Conservation (phyloP, 2,888 invertebrate genomes). For the Diarsia dahlii region DNA sequence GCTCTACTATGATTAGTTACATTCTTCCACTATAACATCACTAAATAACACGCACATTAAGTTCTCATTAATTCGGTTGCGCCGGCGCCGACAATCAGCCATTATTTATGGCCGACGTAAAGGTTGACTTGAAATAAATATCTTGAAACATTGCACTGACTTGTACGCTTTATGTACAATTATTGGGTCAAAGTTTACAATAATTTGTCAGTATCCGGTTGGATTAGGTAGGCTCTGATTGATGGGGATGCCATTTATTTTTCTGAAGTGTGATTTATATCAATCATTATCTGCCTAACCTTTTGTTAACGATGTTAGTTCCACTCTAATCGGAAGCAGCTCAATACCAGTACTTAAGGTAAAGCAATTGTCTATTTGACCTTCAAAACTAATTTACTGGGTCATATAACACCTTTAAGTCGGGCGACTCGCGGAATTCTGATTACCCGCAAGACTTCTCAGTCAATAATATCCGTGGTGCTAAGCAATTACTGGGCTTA, state of each 20-base stretch:
- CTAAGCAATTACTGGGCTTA: too few species aligned
- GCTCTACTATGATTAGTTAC: conserved; percentile 9
- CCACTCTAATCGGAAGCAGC: not conserved
- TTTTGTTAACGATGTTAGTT: not conserved
- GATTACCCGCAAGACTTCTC: too few species aligned
- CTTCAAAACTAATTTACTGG: too few species aligned
- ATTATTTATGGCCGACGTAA: conserved; percentile 57
- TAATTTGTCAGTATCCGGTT: conserved; percentile 15
- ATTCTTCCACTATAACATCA: conserved; percentile 8
- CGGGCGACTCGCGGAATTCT: too few species aligned
- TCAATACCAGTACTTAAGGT: not conserved
- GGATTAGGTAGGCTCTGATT: not conserved
- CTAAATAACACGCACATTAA: conserved; percentile 46
- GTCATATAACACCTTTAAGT: too few species aligned
- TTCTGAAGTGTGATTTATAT: not conserved
- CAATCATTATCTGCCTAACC: not conserved
- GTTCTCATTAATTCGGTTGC: conserved; percentile 40
- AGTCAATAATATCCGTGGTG: too few species aligned
- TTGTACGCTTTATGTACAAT: conserved; percentile 18
- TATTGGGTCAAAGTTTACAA: conserved; percentile 15
- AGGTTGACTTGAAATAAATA: conserved; percentile 57
- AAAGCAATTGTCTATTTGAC: not conserved
- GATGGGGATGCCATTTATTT: not conserved
- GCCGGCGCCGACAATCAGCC: conserved; percentile 41
- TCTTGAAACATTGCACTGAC: conserved; percentile 27